Conservation (phyloP, 2,113 vertebrate genomes). For the Galeopterus variegatus region DNA sequence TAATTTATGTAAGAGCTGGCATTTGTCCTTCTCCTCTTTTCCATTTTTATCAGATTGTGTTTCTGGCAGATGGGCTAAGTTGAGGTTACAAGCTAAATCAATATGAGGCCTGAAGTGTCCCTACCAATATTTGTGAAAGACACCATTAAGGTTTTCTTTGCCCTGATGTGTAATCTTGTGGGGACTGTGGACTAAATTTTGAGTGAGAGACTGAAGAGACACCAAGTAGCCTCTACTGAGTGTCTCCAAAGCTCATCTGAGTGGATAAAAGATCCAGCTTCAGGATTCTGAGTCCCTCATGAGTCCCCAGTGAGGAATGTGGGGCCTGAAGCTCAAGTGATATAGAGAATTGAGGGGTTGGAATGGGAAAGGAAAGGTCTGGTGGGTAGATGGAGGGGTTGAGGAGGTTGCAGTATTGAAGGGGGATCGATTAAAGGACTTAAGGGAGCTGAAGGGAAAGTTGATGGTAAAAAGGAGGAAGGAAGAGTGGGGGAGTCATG, state of each 20-base stretch:
- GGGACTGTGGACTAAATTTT: conserved; percentile 19
- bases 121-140: background rate
- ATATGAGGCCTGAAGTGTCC: background rate
- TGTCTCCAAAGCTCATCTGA: background rate
- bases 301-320: background rate
- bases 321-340: background rate
- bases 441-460: background rate
- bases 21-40: conserved; percentile 3
- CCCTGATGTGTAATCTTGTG: background rate
- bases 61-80: background rate
- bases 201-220: background rate
- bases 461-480: background rate
- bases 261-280: background rate
- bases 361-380: background rate
- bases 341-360: background rate
- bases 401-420: background rate
- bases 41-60: conserved; percentile 4
- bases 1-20: background rate
- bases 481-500: background rate
- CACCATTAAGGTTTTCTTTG: conserved; percentile 3
- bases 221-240: background rate
- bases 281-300: background rate
- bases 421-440: background rate
- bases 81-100: background rate
- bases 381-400: background rate